Evolutionary conservation across 2,113 vertebrate species (phyloP).

Genomic region (Pollimyrus isidori): DNA sequence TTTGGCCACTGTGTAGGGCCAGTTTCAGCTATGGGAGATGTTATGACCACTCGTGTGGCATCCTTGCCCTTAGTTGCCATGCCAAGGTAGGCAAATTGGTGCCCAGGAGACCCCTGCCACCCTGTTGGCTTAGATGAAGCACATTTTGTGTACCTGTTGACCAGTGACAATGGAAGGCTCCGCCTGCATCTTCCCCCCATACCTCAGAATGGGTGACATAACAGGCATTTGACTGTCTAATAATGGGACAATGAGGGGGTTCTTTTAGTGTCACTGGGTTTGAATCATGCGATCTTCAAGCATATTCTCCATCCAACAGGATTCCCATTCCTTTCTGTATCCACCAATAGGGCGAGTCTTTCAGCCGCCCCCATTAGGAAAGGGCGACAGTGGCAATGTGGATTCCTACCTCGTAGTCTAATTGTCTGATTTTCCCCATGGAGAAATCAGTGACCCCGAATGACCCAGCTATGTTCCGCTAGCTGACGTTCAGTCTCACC

Average conservation of each 20-base stretch:
- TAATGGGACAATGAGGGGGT: neutral
- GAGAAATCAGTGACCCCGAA: neutral
- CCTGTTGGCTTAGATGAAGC: neutral
- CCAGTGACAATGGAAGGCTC: neutral
- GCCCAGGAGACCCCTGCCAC: neutral
- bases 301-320: neutral
- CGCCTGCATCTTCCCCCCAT: neutral
- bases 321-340: neutral
- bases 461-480: neutral
- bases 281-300: neutral
- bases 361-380: neutral
- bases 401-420: neutral
- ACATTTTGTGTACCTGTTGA: neutral
- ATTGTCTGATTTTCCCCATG: constrained; percentile 13
- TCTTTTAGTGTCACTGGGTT: neutral
- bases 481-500: neutral
- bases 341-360: neutral
- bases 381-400: neutral
- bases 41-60: neutral
- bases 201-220: neutral
- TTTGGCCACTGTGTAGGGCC: neutral
- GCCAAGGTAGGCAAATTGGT: neutral
- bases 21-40: neutral
- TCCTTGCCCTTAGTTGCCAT: too few relatives aligned
- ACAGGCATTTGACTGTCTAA: neutral